phyloP scores from a whole-genome alignment of 1,140 invertebrate species.

The Laodelphax striatellus region DNA sequence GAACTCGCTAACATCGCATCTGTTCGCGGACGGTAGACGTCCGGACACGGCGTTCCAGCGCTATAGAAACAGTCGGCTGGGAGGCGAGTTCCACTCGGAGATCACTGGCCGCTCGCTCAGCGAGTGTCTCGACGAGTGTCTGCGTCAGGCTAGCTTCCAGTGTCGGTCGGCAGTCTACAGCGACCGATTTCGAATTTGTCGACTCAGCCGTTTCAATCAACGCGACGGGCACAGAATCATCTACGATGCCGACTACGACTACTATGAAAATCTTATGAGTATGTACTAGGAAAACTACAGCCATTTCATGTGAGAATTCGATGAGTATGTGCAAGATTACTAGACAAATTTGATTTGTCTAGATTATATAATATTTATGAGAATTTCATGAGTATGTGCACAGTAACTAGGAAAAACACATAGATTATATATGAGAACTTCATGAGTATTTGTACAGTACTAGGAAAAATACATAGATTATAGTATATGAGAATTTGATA shows the following conservation, averaged over 20 bases:
- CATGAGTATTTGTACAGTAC: too few relatives aligned
- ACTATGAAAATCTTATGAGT: conserved; percentile 52
- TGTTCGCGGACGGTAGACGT: conserved; percentile 63
- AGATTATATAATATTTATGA: too few relatives aligned
- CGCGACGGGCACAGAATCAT: conserved; percentile 77
- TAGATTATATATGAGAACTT: too few relatives aligned
- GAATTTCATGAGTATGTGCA: background rate
- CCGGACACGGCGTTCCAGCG: conserved; percentile 82
- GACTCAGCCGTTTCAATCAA: conserved; percentile 74
- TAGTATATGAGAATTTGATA: conserved; percentile 53
- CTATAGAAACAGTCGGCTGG: conserved; percentile 70
- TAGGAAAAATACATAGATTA: too few relatives aligned
- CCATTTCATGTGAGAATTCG: too few relatives aligned
- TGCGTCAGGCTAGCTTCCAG: conserved; percentile 75
- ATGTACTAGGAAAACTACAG: conserved; percentile 7
- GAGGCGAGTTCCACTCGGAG: conserved; percentile 79
- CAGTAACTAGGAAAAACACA: too few relatives aligned
- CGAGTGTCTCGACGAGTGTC: conserved; percentile 79
- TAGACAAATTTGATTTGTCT: too few relatives aligned
- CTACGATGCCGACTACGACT: conserved; percentile 82
- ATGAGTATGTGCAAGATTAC: too few relatives aligned
- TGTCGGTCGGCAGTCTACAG: conserved; percentile 80
- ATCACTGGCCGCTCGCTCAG: conserved; percentile 73
- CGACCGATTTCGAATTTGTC: conserved; percentile 67
- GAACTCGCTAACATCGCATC: conserved; percentile 64